phyloP scores from a whole-genome alignment of 2,113 vertebrate species.

The Lanius collurio region DNA sequence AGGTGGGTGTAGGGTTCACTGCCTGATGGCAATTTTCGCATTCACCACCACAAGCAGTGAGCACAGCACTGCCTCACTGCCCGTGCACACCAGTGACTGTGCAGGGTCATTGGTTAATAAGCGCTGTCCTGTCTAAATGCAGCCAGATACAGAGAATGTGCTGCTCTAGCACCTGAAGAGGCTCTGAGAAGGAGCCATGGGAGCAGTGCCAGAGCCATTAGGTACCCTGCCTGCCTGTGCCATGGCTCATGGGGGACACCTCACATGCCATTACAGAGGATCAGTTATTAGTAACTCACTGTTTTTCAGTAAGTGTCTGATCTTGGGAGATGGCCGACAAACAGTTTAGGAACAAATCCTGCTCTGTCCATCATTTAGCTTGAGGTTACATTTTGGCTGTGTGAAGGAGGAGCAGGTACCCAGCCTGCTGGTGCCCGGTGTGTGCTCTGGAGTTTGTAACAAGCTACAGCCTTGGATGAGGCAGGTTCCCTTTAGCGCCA shows the following conservation, averaged over 20 bases:
- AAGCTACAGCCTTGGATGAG: rapidly evolving
- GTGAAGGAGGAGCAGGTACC: neutral
- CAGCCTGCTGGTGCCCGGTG: no score
- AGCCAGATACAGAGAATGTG: rapidly evolving
- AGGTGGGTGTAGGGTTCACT: neutral
- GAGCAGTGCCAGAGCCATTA: neutral
- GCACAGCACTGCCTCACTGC: neutral
- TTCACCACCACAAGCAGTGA: neutral
- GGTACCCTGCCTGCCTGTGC: neutral
- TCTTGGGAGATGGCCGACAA: neutral
- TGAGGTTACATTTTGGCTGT: neutral
- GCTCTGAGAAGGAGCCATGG: neutral
- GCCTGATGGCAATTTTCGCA: no score
- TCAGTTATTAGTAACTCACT: neutral
- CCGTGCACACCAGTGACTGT: rapidly evolving
- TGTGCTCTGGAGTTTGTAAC: no score
- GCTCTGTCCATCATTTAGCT: rapidly evolving
- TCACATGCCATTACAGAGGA: rapidly evolving
- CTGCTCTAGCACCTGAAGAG: neutral
- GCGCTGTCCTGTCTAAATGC: rapidly evolving
- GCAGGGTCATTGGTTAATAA: rapidly evolving
- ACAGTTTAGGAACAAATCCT: neutral
- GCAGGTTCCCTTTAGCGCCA: neutral
- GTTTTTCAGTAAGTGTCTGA: rapidly evolving
- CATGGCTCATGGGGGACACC: rapidly evolving